phyloP scores from a whole-genome alignment of 2,888 invertebrate species.

The Stenotaenia linearis region DNA sequence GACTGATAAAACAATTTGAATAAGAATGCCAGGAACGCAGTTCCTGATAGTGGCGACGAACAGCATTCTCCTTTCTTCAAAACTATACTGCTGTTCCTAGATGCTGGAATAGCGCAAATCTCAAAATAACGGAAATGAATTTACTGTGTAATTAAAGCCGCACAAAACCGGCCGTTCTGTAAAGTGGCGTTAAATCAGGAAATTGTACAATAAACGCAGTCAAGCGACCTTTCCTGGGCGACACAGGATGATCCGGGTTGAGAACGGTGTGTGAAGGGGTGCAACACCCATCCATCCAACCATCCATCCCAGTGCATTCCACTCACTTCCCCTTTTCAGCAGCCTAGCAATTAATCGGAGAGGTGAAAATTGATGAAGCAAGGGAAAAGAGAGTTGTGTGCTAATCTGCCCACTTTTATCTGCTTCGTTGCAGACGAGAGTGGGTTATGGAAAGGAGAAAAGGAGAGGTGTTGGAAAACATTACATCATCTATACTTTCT shows the following conservation, averaged over 20 bases:
- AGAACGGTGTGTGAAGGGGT: neutral
- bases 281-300: neutral
- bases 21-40: neutral
- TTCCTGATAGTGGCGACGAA: neutral
- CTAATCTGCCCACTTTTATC: conserved; percentile 5
- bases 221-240: neutral
- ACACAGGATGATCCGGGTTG: neutral
- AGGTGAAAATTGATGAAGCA: conserved; percentile 9
- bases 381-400: neutral
- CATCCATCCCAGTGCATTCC: conserved; percentile 4
- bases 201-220: conserved; percentile 4
- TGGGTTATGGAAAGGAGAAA: neutral
- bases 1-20: neutral
- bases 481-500: neutral
- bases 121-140: neutral
- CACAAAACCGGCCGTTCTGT: neutral
- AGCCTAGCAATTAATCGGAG: neutral
- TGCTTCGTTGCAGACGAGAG: neutral
- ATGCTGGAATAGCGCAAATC: neutral
- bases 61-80: neutral
- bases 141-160: neutral
- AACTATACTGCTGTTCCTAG: neutral
- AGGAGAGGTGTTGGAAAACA: neutral
- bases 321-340: neutral
- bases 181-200: neutral